These are phyloP conservation scores for Acipenser transmontanus DNA, from an alignment of 2,797 vertebrate genomes.

Conservation along the genomic window DNA sequence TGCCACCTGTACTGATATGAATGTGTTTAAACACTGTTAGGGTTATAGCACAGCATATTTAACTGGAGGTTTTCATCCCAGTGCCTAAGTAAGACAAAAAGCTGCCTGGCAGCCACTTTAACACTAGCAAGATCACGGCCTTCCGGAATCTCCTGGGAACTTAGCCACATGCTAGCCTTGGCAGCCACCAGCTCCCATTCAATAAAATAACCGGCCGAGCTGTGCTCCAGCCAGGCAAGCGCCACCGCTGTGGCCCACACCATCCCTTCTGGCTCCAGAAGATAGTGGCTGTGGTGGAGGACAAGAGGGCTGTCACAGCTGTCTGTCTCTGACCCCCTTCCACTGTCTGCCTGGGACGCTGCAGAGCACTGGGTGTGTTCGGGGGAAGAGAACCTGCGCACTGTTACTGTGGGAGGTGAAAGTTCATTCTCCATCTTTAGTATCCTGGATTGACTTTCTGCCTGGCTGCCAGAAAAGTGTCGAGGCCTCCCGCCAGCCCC, in stretches of 20 bases:
- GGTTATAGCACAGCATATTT: conserved; percentile 94
- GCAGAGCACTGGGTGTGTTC: conserved; percentile 31
- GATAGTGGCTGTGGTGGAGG: conserved; percentile 16
- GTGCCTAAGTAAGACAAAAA: conserved; percentile 91
- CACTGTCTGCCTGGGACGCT: conserved; percentile 25
- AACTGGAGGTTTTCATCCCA: conserved; percentile 95
- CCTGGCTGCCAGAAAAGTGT: conserved; percentile 21
- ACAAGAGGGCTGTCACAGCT: conserved; percentile 9
- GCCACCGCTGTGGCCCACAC: conserved; percentile 90
- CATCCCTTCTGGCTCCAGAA: conserved; percentile 62
- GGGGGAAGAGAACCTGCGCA: conserved; percentile 27
- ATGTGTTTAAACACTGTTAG: conserved; percentile 64
- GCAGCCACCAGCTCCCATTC: conserved; percentile 95
- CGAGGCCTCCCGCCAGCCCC: conserved; percentile 32
- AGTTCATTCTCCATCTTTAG: conserved; percentile 27
- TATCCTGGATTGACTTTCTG: conserved; percentile 32
- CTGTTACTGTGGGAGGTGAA: conserved; percentile 32
- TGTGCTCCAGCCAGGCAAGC: conserved; percentile 93
- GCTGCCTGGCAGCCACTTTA: conserved; percentile 83
- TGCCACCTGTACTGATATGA: too few species aligned
- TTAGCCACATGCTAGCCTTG: conserved; percentile 86
- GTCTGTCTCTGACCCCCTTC: conserved; percentile 30
- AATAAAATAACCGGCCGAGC: conserved; percentile 81
- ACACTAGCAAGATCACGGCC: conserved; percentile 64
- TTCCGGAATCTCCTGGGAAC: conserved; percentile 72